Evolutionary conservation across 1,140 invertebrate species (phyloP), one percentile per base, ranked within the genome.

Genomic region (Charaxes varanes): DNA sequence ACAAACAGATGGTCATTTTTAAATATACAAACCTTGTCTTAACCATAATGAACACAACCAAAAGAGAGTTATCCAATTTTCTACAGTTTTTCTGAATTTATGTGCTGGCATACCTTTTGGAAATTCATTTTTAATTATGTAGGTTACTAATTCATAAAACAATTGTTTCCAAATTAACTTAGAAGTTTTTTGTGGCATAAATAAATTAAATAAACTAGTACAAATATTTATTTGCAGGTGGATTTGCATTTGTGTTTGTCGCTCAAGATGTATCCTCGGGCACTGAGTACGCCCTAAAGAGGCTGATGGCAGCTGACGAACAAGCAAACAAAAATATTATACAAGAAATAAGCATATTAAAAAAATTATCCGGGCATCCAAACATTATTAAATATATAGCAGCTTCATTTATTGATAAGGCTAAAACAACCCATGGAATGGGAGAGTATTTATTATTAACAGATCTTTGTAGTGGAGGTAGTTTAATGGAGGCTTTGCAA

Each of bases 221-320:
- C 12, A 14, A 14, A 13, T 32, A 41, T 40, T 42, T 52, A 48
- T 62, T 89, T 86, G 54, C 81, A 97, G 96, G 96, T 88, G 95
- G 95, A 57, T 97, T 94, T 90, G 95, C 94, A 30, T 93, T 95
- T 87, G 95, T 98, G 31, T 98, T 93, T 88, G 91, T 95, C 46
- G 95, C 94, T 52, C 94, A 97, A 88, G 95, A 97, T 87, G 76
- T 93, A 38, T 88, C 90, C 40, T 90, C 89, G 50, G 93, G 93
- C 40, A 94, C 94, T 54, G 94, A 97, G 65, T 97, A 95, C 89
- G 95, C 96, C 58, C 86, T 97, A 45, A 95, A 95, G 88, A 90
- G 91, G 70, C 85, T 94, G 40, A 88, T 94, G 68, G 92, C 92
- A 13, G 89, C 89, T 18, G 92, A 93, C 81, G 91, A 93, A 52